Evolutionary conservation across 2,888 invertebrate genomes (phyloP).

Genomic region (Drosophila paracracens): DNA sequence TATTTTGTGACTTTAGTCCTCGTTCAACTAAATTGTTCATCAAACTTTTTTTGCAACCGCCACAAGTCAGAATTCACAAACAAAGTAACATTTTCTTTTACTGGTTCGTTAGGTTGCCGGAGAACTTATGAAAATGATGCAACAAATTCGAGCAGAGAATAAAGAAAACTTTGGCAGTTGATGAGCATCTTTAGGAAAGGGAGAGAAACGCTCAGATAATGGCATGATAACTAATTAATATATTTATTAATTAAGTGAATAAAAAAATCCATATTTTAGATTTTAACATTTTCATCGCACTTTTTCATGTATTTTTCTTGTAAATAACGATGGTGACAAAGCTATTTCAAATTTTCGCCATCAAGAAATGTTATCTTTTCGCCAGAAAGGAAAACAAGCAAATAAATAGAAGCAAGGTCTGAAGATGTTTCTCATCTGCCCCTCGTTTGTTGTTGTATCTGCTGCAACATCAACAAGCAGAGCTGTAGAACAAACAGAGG

Average conservation of each 20-base stretch:
- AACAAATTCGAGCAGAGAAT: constrained; percentile 6
- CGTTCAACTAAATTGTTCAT: constrained; percentile 4
- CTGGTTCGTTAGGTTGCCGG: constrained; percentile 18
- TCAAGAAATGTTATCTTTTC: constrained; percentile 36
- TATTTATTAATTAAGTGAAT: constrained; percentile 8
- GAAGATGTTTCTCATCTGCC: constrained; percentile 8
- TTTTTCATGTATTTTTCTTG: not conserved
- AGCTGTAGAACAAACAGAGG: constrained; percentile 28
- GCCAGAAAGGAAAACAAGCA: constrained; percentile 12
- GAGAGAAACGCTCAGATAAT: constrained; percentile 1
- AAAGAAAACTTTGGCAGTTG: not conserved
- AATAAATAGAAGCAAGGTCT: constrained; percentile 11
- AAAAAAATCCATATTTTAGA: not conserved
- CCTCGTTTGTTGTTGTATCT: constrained; percentile 28
- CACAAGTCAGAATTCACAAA: not conserved
- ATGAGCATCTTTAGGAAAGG: not conserved
- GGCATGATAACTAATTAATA: constrained; percentile 15
- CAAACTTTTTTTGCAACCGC: constrained; percentile 3
- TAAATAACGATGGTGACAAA: constrained; percentile 36
- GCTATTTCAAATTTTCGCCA: constrained; percentile 33
- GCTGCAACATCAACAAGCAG: constrained; percentile 48
- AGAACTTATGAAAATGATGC: not conserved
- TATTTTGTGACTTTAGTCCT: not conserved
- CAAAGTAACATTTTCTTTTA: not conserved
- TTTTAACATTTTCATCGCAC: not conserved